These are phyloP conservation scores for Cichladusa arquata DNA, from an alignment of 2,113 vertebrate genomes.

Conservation along the genomic window DNA sequence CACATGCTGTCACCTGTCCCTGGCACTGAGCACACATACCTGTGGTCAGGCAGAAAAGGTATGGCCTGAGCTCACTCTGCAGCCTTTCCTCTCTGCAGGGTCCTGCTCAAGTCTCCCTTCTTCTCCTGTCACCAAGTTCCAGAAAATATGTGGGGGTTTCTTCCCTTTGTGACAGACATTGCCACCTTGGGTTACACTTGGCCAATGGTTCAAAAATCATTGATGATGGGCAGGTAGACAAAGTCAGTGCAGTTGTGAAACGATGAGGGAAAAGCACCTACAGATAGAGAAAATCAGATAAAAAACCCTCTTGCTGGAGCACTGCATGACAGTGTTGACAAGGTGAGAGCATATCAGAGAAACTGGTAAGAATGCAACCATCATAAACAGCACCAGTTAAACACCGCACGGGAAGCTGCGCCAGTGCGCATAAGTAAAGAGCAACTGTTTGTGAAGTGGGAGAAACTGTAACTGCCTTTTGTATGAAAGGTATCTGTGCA, in stretches of 20 bases:
- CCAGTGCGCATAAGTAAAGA: neutral
- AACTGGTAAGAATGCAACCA: constrained; percentile 13
- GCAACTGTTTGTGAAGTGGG: constrained; percentile 2
- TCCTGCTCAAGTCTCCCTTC: neutral
- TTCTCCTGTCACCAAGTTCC: neutral
- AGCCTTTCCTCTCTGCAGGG: neutral
- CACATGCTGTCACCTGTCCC: fast-evolving
- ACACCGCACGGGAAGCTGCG: neutral
- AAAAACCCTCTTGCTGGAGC: neutral
- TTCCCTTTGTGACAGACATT: neutral
- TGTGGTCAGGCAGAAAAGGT: neutral
- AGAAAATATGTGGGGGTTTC: neutral
- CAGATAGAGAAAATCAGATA: neutral
- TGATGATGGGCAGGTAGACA: neutral
- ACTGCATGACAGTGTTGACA: neutral
- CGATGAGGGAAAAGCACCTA: fast-evolving
- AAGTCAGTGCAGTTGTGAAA: neutral
- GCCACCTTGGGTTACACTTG: neutral
- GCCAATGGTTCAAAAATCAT: neutral
- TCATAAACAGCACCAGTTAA: constrained; percentile 4
- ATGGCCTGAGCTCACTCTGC: neutral
- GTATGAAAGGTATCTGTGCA: neutral
- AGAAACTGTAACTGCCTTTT: constrained; percentile 8
- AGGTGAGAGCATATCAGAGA: neutral
- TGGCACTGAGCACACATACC: fast-evolving